Percentiles rank a stretch among this genome's conserved stretches.
Conservation (phyloP, 2,797 vertebrate genomes). For the Danio jaintianensis region DNA sequence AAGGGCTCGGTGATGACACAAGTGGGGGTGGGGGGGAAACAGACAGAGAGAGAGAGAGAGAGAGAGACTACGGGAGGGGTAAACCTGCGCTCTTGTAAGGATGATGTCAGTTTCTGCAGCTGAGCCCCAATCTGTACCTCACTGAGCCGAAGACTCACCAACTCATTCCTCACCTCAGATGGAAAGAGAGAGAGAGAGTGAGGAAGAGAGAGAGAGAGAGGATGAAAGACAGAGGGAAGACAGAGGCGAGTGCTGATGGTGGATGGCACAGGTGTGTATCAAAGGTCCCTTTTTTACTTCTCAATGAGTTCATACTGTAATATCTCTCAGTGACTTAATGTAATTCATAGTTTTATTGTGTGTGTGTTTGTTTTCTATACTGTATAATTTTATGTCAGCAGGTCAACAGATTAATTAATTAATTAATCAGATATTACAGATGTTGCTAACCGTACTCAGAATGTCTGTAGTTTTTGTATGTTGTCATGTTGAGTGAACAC, state of each 20-base stretch:
- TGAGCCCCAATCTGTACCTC: slow-evolving; percentile 78
- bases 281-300: slow-evolving; percentile 60
- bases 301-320: slow-evolving; percentile 43
- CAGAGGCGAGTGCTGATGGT: slow-evolving; percentile 54
- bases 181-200: slow-evolving; percentile 56
- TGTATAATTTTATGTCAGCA: slow-evolving; percentile 15
- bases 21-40: slow-evolving; percentile 64
- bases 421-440: background rate
- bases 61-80: slow-evolving; percentile 80
- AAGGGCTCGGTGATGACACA: slow-evolving; percentile 67
- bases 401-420: background rate
- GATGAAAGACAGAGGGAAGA: slow-evolving; percentile 44
- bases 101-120: slow-evolving; percentile 89
- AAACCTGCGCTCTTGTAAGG: slow-evolving; percentile 83
- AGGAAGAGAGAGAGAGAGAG: slow-evolving; percentile 58
- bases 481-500: slow-evolving; percentile 2
- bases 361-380: background rate
- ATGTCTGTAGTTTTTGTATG: background rate
- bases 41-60: slow-evolving; percentile 47
- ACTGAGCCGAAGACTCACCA: slow-evolving; percentile 72
- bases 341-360: slow-evolving; percentile 50
- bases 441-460: background rate
- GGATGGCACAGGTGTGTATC: slow-evolving; percentile 77
- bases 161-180: slow-evolving; percentile 66
- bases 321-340: slow-evolving; percentile 27